Base-by-base conservation (phyloP, 2,797 vertebrate genomes). In the Brachymystax lenok region DNA sequence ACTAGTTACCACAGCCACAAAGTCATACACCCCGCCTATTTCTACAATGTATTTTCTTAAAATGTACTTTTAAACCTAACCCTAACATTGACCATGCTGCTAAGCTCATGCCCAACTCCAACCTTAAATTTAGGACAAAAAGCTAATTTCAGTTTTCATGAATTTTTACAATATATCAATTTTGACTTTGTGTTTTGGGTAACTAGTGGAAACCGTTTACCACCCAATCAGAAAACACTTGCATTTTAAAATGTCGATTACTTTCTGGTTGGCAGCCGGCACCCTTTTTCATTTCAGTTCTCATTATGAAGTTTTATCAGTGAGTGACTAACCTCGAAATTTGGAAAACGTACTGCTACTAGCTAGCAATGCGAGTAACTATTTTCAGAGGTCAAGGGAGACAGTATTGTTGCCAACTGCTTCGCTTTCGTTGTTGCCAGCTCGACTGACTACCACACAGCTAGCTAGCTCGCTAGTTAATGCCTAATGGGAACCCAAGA, bases 401-500 rank as follows among this genome's bases (percentile, higher is more conserved):
- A 27, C 40, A 46, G 46, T 12, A 30, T 71, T 71, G 30, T 69
- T 17, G 21, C 2, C 69, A 51, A 21, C 40, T 27, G 12, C 13
- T n/a, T 24, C 69, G n/a, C 17, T 12, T 51, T 50, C 33, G 35
- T 70, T 51, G 12, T 46, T 71, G 50, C 24, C 70, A 71, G 51
- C 21, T 69, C 67, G 35, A 27, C 33, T 69, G 19, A 40, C 30
- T 19, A 69, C 17, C 28, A 33, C 28, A 69, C 30, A 69, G 67
- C 33, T 69, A 33, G 16, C 54, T 52, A 12, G n/a, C 80, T 87
- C 79, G 52, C 46, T 73, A 40, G 78, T 78, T 84, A 83, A 84
- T 79, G 84, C 90, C 91, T 90, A 61, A 93, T 93, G 92, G 92
- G 92, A 88, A 91, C 90, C 78, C 92, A 87, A 82, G 90, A 92